Evolutionary conservation across 2,888 invertebrate genomes (phyloP), one percentile per base, ranked within the genome.

Genomic region (Caenorhabditis plicata): DNA sequence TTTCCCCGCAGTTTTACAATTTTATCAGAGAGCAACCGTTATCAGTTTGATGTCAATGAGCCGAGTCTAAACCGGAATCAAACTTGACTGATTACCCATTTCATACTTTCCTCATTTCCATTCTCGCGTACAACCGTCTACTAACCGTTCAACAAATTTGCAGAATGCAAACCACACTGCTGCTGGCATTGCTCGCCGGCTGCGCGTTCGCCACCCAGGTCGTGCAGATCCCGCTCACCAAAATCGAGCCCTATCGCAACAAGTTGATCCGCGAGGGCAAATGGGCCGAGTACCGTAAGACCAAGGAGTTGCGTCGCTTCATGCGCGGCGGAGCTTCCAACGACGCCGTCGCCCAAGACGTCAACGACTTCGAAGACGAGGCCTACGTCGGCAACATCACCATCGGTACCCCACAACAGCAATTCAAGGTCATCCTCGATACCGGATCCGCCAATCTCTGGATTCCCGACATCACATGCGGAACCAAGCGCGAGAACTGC

Each of bases 391-490:
- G 84, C 33, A 80, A 71, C 35, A 84, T 85, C 44, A 64, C 74
- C 11, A 90, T 96, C 83, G 85, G 71, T 40, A 71, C 64, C 23
- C 72, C 72, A 15, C 61, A 61, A 41, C 73, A 73, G 48, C 45
- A 55, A 33, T 73, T 73, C 61, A 58, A 60, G 47, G 62, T 67
- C 15, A 64, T 67, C 40, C 57, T 35, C 27, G 70, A 71, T 50
- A 71, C 70, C 26, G 70, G 70, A 45, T 65, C 63, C 11, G 50
- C 72, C 27, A 72, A 72, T 36, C 51, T 72, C 22, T 72, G 72
- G 72, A 56, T 72, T 35, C 68, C 70, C n/a, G 72, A 72, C 39
- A 46, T 48, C 36, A 64, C 55, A 7, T 74, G 74, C 39, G 55
- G 54, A 39, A 57, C 57, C 15, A 45, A 57, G 32, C 58, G 52